phyloP scores from a whole-genome alignment of 1,140 invertebrate genomes.

The Atta colombica region DNA sequence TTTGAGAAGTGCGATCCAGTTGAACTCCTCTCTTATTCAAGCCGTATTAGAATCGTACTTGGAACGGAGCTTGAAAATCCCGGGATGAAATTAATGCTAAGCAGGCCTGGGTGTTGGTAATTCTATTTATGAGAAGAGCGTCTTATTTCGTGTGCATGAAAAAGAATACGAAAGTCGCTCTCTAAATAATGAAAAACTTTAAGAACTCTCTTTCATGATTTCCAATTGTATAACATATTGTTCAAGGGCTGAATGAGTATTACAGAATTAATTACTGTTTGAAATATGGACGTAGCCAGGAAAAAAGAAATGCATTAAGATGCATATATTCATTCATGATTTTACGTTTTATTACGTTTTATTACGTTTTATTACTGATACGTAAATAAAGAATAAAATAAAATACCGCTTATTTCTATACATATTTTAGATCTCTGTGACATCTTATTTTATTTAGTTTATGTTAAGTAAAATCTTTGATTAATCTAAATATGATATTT shows the following conservation, averaged over 20 bases:
- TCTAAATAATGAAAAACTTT: not conserved
- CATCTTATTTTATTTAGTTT: not conserved
- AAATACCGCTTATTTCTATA: not conserved
- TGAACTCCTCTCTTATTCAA: slow-evolving; percentile 28
- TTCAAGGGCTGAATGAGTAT: not conserved
- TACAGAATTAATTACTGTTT: not conserved
- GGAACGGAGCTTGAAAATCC: slow-evolving; percentile 55
- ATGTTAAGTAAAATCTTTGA: not conserved
- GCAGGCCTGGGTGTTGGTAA: slow-evolving; percentile 7
- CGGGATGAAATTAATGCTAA: slow-evolving; percentile 20
- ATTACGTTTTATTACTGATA: slow-evolving; percentile 7
- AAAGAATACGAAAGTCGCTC: not conserved
- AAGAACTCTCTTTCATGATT: not conserved
- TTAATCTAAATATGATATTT: not conserved
- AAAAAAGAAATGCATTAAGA: not conserved
- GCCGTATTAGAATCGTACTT: slow-evolving; percentile 58
- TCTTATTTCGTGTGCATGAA: slow-evolving; percentile 2
- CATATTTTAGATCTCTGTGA: not conserved
- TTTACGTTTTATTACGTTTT: not conserved
- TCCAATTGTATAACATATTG: not conserved
- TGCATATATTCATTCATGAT: not conserved
- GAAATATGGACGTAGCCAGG: slow-evolving; percentile 12
- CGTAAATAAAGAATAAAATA: not conserved
- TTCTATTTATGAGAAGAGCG: not conserved
- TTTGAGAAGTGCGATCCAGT: slow-evolving; percentile 5